phyloP scores from a whole-genome alignment of 2,888 invertebrate species.

The Ectemnius cavifrons region DNA sequence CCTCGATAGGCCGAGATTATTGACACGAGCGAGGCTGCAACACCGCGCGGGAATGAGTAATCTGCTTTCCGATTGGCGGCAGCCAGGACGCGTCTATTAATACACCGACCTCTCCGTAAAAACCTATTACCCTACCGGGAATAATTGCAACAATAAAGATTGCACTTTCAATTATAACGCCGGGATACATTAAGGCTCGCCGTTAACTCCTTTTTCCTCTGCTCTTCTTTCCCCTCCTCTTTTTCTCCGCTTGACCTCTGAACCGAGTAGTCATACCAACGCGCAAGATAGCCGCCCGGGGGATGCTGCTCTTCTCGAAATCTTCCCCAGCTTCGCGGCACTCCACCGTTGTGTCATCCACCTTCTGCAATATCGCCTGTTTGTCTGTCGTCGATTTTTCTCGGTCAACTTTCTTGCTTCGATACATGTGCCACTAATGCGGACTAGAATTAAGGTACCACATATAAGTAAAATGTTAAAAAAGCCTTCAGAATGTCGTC shows the following conservation, averaged over 20 bases:
- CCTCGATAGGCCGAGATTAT: conserved; percentile 47
- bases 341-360: conserved; percentile 46
- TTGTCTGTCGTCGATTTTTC: conserved; percentile 25
- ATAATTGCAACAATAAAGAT: conserved; percentile 51
- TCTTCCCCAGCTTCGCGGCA: neutral
- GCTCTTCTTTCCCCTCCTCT: conserved; percentile 26
- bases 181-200: conserved; percentile 33
- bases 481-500: too few species aligned
- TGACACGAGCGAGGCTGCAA: conserved; percentile 24
- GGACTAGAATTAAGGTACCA: too few species aligned
- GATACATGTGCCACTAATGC: too few species aligned
- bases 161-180: conserved; percentile 50
- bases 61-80: conserved; percentile 9
- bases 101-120: conserved; percentile 34
- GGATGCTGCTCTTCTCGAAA: conserved; percentile 18
- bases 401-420: too few species aligned
- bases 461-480: too few species aligned
- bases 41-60: neutral
- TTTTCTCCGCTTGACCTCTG: conserved; percentile 29
- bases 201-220: conserved; percentile 29
- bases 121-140: conserved; percentile 34
- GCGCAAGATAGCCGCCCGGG: conserved; percentile 37
- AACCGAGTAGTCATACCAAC: conserved; percentile 33
- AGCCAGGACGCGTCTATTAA: conserved; percentile 39
- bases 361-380: conserved; percentile 51